Conservation (phyloP, 2,797 vertebrate genomes). For the Gymnoscopelus microlampas region DNA sequence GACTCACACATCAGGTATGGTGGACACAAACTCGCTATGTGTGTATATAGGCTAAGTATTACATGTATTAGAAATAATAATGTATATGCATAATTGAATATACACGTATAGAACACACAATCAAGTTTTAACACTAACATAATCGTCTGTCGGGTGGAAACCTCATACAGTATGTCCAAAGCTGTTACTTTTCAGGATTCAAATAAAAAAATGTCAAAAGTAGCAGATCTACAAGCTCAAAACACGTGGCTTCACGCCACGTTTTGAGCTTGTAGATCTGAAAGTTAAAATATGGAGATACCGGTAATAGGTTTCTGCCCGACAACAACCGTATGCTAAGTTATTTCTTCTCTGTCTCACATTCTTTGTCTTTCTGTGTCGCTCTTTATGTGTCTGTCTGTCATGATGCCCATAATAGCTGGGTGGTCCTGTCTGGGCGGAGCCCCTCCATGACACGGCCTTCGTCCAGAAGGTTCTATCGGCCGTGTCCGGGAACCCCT, state of each 20-base stretch:
- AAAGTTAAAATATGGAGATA: too few species aligned
- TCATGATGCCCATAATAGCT: constrained; percentile 70
- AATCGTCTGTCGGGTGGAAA: neutral
- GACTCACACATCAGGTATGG: constrained; percentile 88
- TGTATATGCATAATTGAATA: neutral
- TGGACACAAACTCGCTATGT: neutral
- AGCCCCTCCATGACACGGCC: constrained; percentile 83
- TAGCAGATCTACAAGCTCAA: too few species aligned
- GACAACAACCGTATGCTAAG: too few species aligned
- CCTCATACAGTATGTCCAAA: too few species aligned
- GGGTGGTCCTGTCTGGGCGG: constrained; percentile 91
- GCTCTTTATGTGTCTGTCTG: neutral
- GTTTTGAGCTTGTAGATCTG: too few species aligned
- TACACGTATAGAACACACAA: neutral
- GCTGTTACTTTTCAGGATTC: neutral
- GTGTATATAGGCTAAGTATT: neutral
- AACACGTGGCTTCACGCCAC: too few species aligned
- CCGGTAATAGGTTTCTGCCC: too few species aligned
- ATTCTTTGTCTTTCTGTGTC: too few species aligned
- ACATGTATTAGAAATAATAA: neutral
- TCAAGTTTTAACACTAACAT: neutral
- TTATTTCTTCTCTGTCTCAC: too few species aligned
- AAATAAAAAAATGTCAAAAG: too few species aligned
- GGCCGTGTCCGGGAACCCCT: constrained; percentile 81
- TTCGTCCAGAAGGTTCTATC: constrained; percentile 86